Evolutionary conservation across 2,888 invertebrate species (phyloP), one percentile per base, ranked within the genome.

Genomic region (Lysandra bellargus): DNA sequence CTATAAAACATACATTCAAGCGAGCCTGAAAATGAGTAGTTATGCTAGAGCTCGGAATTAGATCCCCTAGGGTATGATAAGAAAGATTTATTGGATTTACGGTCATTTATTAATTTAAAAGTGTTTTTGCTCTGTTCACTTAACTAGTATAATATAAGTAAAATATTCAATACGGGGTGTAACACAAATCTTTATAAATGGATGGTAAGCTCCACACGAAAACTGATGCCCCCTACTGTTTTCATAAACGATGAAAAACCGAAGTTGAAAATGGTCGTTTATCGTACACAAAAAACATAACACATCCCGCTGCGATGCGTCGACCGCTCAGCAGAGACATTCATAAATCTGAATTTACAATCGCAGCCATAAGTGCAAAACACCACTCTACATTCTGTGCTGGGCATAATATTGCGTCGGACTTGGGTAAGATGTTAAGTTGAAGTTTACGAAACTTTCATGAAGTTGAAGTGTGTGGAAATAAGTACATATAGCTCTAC

Each of bases 231-330:
- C 33, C 76, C 76, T 33, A 53, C 76, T 57, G 76, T 14, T 76
- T 44, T 49, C 76, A 12, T 57, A 44, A 53, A 53, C 76, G 76
- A 76, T 76, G 76, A 76, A 53, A 76, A 76, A 76, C 76, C 33
- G 76, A 78, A 80, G 57, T 73, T 33, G 12, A 60, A 73, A 74
- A 78, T 49, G 49, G 37, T 75, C 14, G 40, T 57, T 79, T 80
- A 80, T 80, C 79, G 73, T 76, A 33, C 23, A 64, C 49, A 72
- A n/a, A 76, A 30, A 80, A 76, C 78, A 72, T 76, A 60, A 74
- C 79, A 69, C 69, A 79, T 78, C 81, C 80, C 80, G 81, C 81
- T 80, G 81, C 14, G 81, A 76, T 57, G 79, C 80, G 76, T 64
- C 49, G 60, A 61, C 80, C 64, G 49, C 76, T 76, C 33, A 23